phyloP scores from a whole-genome alignment of 1,140 invertebrate genomes.

The Euura saliciscinereae region DNA sequence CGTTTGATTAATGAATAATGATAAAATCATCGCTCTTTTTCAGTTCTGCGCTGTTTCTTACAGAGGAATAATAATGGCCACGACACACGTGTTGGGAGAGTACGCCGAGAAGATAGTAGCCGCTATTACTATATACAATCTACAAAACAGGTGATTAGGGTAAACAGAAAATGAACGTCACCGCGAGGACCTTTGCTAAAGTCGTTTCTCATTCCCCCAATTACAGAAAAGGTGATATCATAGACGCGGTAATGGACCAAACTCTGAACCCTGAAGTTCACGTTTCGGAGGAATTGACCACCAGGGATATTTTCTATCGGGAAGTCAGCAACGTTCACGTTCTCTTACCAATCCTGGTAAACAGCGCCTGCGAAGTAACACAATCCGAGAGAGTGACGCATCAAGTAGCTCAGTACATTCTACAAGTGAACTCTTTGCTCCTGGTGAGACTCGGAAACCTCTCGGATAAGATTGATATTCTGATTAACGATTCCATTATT shows the following conservation, averaged over 20 bases:
- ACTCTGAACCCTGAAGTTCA: constrained; percentile 57
- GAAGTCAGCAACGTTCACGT: constrained; percentile 67
- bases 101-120: constrained; percentile 78
- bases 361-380: constrained; percentile 60
- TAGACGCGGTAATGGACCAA: constrained; percentile 66
- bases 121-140: constrained; percentile 70
- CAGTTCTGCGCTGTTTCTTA: constrained; percentile 65
- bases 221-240: constrained; percentile 49
- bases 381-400: constrained; percentile 62
- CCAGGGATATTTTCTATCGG: constrained; percentile 76
- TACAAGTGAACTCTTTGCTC: constrained; percentile 64
- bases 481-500: constrained; percentile 16
- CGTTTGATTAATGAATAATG: background rate
- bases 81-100: constrained; percentile 71
- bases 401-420: constrained; percentile 61
- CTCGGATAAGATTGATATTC: constrained; percentile 11
- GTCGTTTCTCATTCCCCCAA: constrained; percentile 14
- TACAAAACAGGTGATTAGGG: constrained; percentile 65
- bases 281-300: constrained; percentile 64
- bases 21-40: constrained; percentile 27
- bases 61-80: constrained; percentile 66
- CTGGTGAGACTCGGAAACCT: constrained; percentile 46
- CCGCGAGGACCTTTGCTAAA: too few relatives aligned
- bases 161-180: too few relatives aligned
- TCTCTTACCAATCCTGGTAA: constrained; percentile 61